Evolutionary conservation across 2,113 vertebrate species (phyloP), one percentile per base, ranked within the genome.

Genomic region (Panurus biarmicus): DNA sequence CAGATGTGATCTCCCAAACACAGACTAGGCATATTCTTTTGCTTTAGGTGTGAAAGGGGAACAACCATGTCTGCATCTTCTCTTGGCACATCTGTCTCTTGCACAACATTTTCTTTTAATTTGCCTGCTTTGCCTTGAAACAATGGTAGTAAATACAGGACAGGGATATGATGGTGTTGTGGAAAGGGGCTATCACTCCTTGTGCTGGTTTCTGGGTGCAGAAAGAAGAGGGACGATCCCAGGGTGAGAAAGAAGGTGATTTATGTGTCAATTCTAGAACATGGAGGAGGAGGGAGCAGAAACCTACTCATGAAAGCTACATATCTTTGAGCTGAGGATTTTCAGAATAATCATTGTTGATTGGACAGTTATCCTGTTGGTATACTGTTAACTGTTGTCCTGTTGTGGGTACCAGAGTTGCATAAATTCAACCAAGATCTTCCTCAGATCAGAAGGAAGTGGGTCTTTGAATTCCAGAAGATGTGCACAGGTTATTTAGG

Each of bases 141-240:
- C 8, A 23, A 47, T 33, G 33, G 10, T 23, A 44, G 42, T 38
- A 61, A 65, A 73, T 53, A 22, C 3, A 44, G 28, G 31, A 4
- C 24, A 86, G 17, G 31, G 35, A 20, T 53, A 4, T 25, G 48
- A 28, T 14, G 6, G 11, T 56, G 50, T 0, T 51, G 12, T 45
- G 42, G 48, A 57, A 91, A 61, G 21, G 24, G 51, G 6, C 23
- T 91, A 13, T 6, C 5, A 5, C 15, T 51, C 28, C 25, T 48
- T 57, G 17, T 4, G 23, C 6, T 66, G 15, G 38, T 57, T 73
- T 72, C 10, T 35, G 33, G 11, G 10, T 20, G 28, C 14, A 42
- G 5, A 38, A 66, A n/a, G 8, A 11, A 6, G 7, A 75, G 7
- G 6, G 1, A 2, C 4, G 6, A 4, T 72, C 10, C 31, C 8